Evolutionary conservation across 2,113 vertebrate species (phyloP).

Genomic region (Agapornis roseicollis): DNA sequence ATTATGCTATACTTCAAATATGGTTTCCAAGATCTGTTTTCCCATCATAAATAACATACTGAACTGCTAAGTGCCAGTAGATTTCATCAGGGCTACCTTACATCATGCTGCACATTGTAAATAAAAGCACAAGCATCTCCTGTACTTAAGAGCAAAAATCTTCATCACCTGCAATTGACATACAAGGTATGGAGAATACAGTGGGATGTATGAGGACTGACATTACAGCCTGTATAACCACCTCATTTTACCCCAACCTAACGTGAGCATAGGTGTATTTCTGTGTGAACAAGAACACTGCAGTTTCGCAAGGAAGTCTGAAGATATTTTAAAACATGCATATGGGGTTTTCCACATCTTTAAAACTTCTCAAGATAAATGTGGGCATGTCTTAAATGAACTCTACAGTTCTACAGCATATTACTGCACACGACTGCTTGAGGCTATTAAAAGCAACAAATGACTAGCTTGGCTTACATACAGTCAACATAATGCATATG

Average conservation of each 20-base stretch:
- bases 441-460: not conserved
- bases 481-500: not conserved
- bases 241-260: not conserved
- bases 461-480: not conserved
- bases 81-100: not conserved
- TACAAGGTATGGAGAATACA: not conserved
- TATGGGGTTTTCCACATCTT: not conserved
- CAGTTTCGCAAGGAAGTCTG: not conserved
- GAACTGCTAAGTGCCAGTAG: not conserved
- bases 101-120: not conserved
- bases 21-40: not conserved
- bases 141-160: not conserved
- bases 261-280: not conserved
- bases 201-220: not conserved
- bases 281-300: not conserved
- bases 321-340: not conserved
- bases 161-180: not conserved
- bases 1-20: not conserved
- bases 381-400: not conserved
- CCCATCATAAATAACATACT: constrained; percentile 2
- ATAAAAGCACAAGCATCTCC: not conserved
- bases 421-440: not conserved
- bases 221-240: not conserved
- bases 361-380: not conserved
- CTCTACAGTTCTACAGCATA: not conserved